Percentiles rank a stretch among this genome's conserved stretches.
phyloP scores from a whole-genome alignment of 2,113 vertebrate genomes.

The Psilopogon haemacephalus region DNA sequence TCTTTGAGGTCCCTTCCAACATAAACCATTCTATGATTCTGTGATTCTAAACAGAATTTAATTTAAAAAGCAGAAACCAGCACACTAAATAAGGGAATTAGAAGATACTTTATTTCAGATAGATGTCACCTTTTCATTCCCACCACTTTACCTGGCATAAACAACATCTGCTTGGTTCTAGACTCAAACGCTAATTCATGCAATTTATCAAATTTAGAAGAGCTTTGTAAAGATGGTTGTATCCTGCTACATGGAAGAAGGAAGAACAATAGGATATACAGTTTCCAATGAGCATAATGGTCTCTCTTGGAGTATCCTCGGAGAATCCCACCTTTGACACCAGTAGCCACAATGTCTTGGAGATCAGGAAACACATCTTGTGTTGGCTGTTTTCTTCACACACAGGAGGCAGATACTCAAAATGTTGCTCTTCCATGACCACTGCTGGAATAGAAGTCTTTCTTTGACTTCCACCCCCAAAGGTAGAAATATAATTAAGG shows the following conservation, averaged over 20 bases:
- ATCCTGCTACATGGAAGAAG: neutral
- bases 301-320: accelerated
- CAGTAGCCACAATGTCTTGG: accelerated
- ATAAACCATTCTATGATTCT: too few species aligned
- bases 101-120: neutral
- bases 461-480: neutral
- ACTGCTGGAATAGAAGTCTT: neutral
- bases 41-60: too few species aligned
- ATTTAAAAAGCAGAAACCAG: neutral
- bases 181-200: accelerated
- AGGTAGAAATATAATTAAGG: neutral
- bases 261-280: accelerated
- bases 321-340: neutral
- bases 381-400: accelerated
- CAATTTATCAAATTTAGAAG: neutral
- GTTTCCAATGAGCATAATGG: accelerated
- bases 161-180: neutral
- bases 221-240: neutral
- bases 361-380: neutral
- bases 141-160: neutral
- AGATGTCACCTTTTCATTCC: neutral
- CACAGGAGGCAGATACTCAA: neutral
- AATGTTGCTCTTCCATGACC: accelerated
- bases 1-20: too few species aligned
- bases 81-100: neutral